Evolutionary conservation across 2,888 invertebrate species (phyloP).

Genomic region (Heliconius ismenius): DNA sequence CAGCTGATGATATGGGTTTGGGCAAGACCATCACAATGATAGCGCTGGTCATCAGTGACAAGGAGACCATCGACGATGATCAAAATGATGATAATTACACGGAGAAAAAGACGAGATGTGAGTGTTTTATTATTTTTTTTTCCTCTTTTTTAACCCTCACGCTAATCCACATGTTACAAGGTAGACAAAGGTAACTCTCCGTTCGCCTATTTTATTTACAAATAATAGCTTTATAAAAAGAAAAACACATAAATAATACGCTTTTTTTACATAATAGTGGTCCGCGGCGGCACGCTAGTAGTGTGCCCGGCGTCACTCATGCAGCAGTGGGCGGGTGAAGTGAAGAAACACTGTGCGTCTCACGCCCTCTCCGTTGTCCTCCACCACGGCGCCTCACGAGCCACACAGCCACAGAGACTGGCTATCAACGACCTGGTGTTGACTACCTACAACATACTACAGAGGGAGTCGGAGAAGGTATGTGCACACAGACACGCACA

Average conservation of each 20-base stretch:
- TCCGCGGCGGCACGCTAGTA: constrained; percentile 89
- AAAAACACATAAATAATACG: too few species aligned
- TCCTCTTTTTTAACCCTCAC: too few species aligned
- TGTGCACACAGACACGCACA: too few species aligned
- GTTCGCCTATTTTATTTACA: too few species aligned
- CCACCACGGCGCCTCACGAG: constrained; percentile 92
- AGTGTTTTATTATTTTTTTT: constrained; percentile 34
- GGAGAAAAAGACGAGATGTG: constrained; percentile 53
- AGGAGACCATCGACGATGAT: constrained; percentile 63
- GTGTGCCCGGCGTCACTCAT: constrained; percentile 95
- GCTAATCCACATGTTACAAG: too few species aligned
- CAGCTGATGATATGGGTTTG: constrained; percentile 91
- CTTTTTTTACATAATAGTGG: constrained; percentile 53
- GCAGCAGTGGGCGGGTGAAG: constrained; percentile 94
- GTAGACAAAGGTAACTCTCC: too few species aligned
- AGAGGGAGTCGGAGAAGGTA: constrained; percentile 82
- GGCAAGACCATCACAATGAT: constrained; percentile 94
- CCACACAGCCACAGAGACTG: constrained; percentile 82
- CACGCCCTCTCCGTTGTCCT: constrained; percentile 84
- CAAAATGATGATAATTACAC: constrained; percentile 57
- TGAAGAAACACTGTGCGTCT: constrained; percentile 83
- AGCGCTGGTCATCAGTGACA: constrained; percentile 84
- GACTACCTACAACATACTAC: constrained; percentile 92
- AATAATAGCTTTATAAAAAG: too few species aligned
- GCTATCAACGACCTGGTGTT: constrained; percentile 90